Evolutionary conservation across 2,797 vertebrate genomes (phyloP), one percentile per base, ranked within the genome.

Genomic region (Sandelia bainsii): DNA sequence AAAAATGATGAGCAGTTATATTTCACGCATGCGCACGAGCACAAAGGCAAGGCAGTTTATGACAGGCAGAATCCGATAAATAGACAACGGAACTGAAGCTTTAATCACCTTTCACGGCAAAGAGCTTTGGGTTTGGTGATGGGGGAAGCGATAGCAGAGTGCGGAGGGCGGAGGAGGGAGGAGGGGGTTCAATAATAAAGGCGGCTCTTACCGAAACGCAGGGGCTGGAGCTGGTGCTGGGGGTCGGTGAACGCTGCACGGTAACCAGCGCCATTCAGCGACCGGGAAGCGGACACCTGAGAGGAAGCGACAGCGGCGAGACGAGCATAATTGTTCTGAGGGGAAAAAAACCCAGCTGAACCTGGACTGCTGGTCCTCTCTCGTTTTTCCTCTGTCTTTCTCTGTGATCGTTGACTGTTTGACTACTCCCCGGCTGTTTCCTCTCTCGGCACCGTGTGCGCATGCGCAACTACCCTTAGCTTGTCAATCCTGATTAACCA

Each of bases 211-310:
- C 98, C 97, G 97, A 99, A 69, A 98, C 97, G 90, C 97, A 97
- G 82, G 98, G 98, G 91, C 98, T 99, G 95, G 98, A 99, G 94
- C 96, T 98, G 92, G 97, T 97, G 95, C 97, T 98, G 91, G 97
- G 98, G 95, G 97, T 97, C 85, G 97, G 97, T 89, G 97, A 98
- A 88, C 98, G 96, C 96, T 99, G 98, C 88, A 99, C 97, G 86
- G 97, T 99, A 83, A 99, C 97, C 93, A 99, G 92, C 96, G 97
- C 97, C 97, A 98, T 98, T 96, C 96, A 97, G 95, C 95, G 91
- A 95, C 93, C 93, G 94, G 94, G 92, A 81, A 92, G 92, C 91
- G 87, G 90, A 92, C 89, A 94, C 94, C 93, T 90, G 93, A 92
- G 90, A 91, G 93, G 83, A 92, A 92, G 87, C 88, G 85, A 88